Conservation (phyloP, 2,797 vertebrate genomes). For the Eulemur mongoz region DNA sequence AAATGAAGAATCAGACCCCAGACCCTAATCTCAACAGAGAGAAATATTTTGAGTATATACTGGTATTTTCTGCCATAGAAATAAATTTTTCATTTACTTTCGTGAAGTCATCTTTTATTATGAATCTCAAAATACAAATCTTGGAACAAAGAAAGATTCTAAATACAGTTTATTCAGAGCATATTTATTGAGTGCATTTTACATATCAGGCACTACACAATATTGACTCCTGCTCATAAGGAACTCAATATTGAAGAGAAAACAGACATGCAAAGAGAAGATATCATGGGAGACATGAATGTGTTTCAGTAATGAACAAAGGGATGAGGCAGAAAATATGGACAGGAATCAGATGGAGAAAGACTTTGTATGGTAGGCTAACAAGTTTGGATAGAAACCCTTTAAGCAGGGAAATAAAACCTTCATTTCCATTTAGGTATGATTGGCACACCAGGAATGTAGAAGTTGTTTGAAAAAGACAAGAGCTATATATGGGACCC, state of each 20-base stretch:
- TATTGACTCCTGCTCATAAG: not conserved
- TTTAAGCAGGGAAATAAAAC: not conserved
- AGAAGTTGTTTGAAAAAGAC: not conserved
- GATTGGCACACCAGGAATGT: not conserved
- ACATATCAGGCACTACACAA: not conserved
- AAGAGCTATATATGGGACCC: not conserved
- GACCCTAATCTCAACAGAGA: not conserved
- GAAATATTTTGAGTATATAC: not conserved
- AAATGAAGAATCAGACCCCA: not conserved
- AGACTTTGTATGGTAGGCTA: not conserved
- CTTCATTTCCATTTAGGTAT: not conserved
- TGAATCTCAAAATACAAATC: not conserved
- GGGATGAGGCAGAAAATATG: not conserved
- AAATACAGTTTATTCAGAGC: not conserved
- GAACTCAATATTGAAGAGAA: not conserved
- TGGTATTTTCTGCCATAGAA: not conserved
- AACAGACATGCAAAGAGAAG: not conserved
- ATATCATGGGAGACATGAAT: not conserved
- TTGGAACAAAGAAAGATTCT: constrained; percentile 35
- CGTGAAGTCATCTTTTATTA: constrained; percentile 18
- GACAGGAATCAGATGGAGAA: not conserved
- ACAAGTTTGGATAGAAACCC: not conserved
- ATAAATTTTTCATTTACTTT: constrained; percentile 38
- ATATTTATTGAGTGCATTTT: constrained; percentile 22
- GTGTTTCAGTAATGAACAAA: not conserved